Evolutionary conservation across 1,140 invertebrate genomes (phyloP), one percentile per base, ranked within the genome.

Genomic region (Kradibia gibbosae): DNA sequence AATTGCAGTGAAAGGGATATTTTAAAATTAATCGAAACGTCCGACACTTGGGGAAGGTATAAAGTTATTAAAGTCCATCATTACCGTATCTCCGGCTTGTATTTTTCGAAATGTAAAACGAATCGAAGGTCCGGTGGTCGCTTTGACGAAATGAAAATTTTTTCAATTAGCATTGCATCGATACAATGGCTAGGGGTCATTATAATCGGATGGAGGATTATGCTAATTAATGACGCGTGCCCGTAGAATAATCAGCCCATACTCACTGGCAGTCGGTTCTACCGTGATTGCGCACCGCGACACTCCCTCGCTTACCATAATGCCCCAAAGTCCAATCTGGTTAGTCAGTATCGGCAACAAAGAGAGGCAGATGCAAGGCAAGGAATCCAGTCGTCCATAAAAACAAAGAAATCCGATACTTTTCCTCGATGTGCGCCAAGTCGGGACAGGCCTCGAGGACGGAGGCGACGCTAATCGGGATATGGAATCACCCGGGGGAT

Each of bases 401-500:
- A 36, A 65, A 36, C 31, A 36, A 65, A 20, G 60, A 36, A 65
- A 65, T 13, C 31, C 1, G 31, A 17, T 36, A 20, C 36, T 36
- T 36, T n/a, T n/a, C 34, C 25, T 34, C 2, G 22, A 53, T 53
- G 11, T 25, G 1, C n/a, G 36, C 20, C 11, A 1, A 11, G 50
- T 28, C 31, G 31, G 2, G 5, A 53, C 34, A 53, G 31, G 13
- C 5, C 1, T 1, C 25, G 39, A n/a, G 10, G 36, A 62, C 55
- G 39, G 28, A 22, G 13, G 8, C 45, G 39, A 78, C 25, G 22
- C 62, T 70, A 67, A 70, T 70, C 62, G 45, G 13, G 17, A n/a
- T 20, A 20, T 2, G 25, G 20, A 78, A 70, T 65, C 62, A 70
- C 48, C 62, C 22, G 4, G 50, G 10, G 60, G 78, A 80, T 80